Conservation (phyloP, 2,888 invertebrate species). For the Gymnosoma rotundatum region DNA sequence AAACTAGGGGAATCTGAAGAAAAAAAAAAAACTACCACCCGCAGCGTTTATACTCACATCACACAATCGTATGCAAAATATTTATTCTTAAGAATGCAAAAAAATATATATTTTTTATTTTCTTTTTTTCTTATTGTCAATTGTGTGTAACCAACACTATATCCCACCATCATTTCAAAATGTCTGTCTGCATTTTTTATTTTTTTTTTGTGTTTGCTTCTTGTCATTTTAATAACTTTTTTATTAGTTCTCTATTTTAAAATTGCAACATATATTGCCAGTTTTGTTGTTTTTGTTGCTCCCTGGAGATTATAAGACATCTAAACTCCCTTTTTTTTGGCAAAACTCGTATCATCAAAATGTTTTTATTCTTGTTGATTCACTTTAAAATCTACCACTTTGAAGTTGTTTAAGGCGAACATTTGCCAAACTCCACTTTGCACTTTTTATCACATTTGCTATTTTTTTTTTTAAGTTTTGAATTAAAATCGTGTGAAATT, state of each 20-base stretch:
- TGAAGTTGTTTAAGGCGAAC: slow-evolving; percentile 28
- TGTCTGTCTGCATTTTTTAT: background rate
- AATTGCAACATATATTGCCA: slow-evolving; percentile 69
- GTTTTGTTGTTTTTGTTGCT: slow-evolving; percentile 44
- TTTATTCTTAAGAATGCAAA: slow-evolving; percentile 2
- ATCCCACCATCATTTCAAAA: background rate
- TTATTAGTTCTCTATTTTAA: slow-evolving; percentile 61
- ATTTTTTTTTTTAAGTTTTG: slow-evolving; percentile 22
- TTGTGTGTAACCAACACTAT: slow-evolving; percentile 39
- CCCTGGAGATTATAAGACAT: slow-evolving; percentile 43
- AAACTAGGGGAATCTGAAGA: slow-evolving; percentile 8
- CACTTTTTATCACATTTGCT: slow-evolving; percentile 15
- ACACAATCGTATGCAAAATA: slow-evolving; percentile 58
- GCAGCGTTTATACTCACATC: slow-evolving; percentile 36
- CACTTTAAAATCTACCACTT: slow-evolving; percentile 52
- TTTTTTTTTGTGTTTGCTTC: background rate
- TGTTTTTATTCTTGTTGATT: slow-evolving; percentile 36
- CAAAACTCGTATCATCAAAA: background rate
- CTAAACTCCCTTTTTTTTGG: slow-evolving; percentile 14
- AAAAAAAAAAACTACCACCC: slow-evolving; percentile 36
- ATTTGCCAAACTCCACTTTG: slow-evolving; percentile 22
- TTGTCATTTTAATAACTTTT: slow-evolving; percentile 63
- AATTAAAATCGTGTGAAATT: slow-evolving; percentile 78
- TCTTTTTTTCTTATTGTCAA: slow-evolving; percentile 44
- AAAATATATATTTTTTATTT: slow-evolving; percentile 16